Evolutionary conservation across 2,888 invertebrate species (phyloP).

Genomic region (Tetheella fluctuosa): DNA sequence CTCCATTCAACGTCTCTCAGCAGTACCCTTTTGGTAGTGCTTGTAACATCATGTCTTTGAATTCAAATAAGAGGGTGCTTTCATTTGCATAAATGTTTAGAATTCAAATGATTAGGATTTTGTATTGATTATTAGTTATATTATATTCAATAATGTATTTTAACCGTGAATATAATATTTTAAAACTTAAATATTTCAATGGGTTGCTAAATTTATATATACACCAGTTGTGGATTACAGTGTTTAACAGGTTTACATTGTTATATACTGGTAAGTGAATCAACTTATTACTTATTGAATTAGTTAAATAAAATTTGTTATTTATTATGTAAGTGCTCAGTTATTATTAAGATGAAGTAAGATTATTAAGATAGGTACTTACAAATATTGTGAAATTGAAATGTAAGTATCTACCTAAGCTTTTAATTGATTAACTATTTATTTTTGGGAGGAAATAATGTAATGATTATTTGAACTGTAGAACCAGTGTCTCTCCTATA

Average conservation of each 20-base stretch:
- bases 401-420: too few species aligned
- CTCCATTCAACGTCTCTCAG: slow-evolving; percentile 44
- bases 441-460: too few species aligned
- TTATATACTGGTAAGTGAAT: not conserved
- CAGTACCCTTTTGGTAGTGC: slow-evolving; percentile 60
- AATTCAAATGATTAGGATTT: slow-evolving; percentile 8
- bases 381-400: too few species aligned
- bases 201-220: not conserved
- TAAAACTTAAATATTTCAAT: not conserved
- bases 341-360: too few species aligned
- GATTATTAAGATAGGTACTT: too few species aligned
- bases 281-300: not conserved
- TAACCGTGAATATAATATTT: too few species aligned
- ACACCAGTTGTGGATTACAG: not conserved
- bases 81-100: slow-evolving; percentile 7
- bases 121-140: not conserved
- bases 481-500: too few species aligned
- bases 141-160: not conserved
- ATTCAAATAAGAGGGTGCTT: slow-evolving; percentile 37
- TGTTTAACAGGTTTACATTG: not conserved
- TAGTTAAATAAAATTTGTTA: not conserved
- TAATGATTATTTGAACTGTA: too few species aligned
- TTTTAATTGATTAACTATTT: too few species aligned
- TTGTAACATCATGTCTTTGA: slow-evolving; percentile 51
- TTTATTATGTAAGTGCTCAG: too few species aligned